A percentile compares a stretch with the other conserved stretches of the same genome.
Evolutionary conservation across 2,113 vertebrate species (phyloP).

Genomic region (Epinephelus lanceolatus): DNA sequence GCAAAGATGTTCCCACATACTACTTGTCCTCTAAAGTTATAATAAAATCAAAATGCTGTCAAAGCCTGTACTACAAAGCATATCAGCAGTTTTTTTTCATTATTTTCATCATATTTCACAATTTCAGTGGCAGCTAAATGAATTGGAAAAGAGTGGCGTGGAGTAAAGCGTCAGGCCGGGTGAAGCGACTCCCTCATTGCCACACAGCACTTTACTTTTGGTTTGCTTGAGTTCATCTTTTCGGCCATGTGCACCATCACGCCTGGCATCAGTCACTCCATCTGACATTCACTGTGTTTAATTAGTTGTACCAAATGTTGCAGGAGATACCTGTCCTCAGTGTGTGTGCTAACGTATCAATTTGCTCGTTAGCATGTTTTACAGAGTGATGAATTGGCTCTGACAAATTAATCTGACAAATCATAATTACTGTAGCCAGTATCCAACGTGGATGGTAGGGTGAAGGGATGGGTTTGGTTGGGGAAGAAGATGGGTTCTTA

Average conservation of each 20-base stretch:
- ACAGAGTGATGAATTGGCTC: slow-evolving; percentile 63
- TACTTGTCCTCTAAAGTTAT: slow-evolving; percentile 15
- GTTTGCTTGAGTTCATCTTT: slow-evolving; percentile 70
- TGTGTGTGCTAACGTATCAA: slow-evolving; percentile 71
- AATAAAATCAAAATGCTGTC: slow-evolving; percentile 26
- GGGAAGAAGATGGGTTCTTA: background rate
- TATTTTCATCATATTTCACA: slow-evolving; percentile 24
- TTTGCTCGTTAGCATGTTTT: slow-evolving; percentile 71
- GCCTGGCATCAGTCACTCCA: slow-evolving; percentile 69
- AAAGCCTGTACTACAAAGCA: background rate
- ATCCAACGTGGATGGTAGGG: slow-evolving; percentile 32
- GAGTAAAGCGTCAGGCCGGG: slow-evolving; percentile 30
- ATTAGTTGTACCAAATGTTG: slow-evolving; percentile 79
- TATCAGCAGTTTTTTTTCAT: slow-evolving; percentile 3
- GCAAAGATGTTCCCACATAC: background rate
- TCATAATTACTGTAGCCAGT: slow-evolving; percentile 67
- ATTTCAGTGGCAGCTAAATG: slow-evolving; percentile 52
- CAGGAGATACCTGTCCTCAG: slow-evolving; percentile 71
- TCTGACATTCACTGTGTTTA: slow-evolving; percentile 67
- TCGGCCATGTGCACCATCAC: slow-evolving; percentile 52
- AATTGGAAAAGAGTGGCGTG: slow-evolving; percentile 21
- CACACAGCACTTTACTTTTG: slow-evolving; percentile 52
- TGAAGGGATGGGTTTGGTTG: slow-evolving; percentile 3
- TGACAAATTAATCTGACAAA: slow-evolving; percentile 76
- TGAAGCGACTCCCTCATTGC: slow-evolving; percentile 53